These are phyloP conservation scores for Diorhabda elongata DNA, from an alignment of 1,140 invertebrate genomes.

Conservation along the genomic window DNA sequence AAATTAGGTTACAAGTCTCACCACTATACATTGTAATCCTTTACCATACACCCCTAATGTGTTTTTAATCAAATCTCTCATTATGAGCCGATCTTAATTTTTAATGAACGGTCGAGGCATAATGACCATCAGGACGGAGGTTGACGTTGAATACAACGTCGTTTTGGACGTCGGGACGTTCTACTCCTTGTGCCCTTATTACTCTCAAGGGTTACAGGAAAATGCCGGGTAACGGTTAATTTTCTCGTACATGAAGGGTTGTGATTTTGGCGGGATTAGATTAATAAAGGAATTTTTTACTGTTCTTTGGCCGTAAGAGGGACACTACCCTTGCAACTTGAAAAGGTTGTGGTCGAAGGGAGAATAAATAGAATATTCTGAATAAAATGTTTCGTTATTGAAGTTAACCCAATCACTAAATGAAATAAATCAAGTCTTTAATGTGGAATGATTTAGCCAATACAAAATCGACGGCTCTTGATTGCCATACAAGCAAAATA, in stretches of 20 bases:
- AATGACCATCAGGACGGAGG: conserved; percentile 19
- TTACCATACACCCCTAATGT: conserved; percentile 39
- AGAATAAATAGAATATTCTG: conserved; percentile 3
- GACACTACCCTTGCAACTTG: neutral
- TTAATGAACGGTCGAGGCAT: conserved; percentile 42
- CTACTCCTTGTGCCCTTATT: conserved; percentile 11
- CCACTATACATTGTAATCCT: neutral
- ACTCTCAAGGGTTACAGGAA: conserved; percentile 14
- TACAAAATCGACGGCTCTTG: no score
- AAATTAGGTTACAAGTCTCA: no score
- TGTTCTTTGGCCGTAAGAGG: neutral
- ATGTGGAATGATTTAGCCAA: no score
- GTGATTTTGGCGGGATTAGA: conserved; percentile 1
- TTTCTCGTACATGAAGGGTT: neutral
- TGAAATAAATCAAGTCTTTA: no score
- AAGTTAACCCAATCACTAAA: no score
- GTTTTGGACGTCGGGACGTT: neutral
- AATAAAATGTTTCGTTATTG: neutral
- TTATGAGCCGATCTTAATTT: conserved; percentile 44
- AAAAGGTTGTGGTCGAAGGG: neutral
- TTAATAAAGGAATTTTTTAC: conserved; percentile 1
- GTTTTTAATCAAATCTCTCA: conserved; percentile 47
- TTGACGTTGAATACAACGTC: conserved; percentile 1
- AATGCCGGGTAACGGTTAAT: conserved; percentile 1
- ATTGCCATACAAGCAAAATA: no score